These are phyloP conservation scores for Aspidiotus rigidus DNA, from an alignment of 2,888 invertebrate species.

Conservation along the genomic window DNA sequence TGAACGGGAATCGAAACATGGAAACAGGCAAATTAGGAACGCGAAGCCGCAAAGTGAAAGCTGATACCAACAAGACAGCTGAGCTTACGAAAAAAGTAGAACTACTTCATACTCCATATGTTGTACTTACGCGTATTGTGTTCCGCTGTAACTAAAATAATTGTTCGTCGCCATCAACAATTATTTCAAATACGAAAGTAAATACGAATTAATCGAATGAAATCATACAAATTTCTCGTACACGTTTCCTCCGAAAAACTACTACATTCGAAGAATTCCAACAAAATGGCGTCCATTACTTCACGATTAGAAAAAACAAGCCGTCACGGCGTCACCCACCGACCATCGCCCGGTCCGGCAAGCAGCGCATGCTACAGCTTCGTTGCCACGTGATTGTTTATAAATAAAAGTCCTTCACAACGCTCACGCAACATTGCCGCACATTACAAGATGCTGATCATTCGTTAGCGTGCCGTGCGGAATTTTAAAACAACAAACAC, in stretches of 20 bases:
- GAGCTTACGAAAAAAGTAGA: no score
- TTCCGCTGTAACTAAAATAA: conserved; percentile 89
- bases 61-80: no score
- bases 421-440: no score
- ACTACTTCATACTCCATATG: no score
- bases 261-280: background rate
- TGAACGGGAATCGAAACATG: background rate
- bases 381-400: no score
- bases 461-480: no score
- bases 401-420: no score
- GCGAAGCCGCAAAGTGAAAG: no score
- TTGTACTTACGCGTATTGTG: conserved; percentile 73
- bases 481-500: no score
- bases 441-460: no score
- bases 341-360: no score
- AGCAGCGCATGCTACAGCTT: no score
- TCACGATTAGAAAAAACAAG: background rate
- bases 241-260: conserved; percentile 14
- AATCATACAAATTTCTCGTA: conserved; percentile 15
- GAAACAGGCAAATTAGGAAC: background rate
- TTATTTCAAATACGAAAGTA: conserved; percentile 18
- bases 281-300: conserved; percentile 27
- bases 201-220: background rate
- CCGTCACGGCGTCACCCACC: background rate
- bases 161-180: conserved; percentile 73